phyloP scores from a whole-genome alignment of 2,113 vertebrate genomes.

The Murina feae region DNA sequence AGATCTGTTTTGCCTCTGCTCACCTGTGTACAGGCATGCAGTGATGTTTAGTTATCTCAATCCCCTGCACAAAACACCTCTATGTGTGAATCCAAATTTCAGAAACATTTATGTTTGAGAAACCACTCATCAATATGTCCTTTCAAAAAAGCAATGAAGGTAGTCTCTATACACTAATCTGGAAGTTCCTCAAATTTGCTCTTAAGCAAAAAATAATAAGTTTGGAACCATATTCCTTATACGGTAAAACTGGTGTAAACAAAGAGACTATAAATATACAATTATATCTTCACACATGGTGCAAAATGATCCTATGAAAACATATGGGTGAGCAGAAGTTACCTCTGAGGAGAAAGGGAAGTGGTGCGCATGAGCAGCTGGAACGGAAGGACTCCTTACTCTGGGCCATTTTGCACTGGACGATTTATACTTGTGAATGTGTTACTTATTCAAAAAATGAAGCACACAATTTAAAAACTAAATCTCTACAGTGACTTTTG shows the following conservation, averaged over 20 bases:
- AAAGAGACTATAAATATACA: neutral
- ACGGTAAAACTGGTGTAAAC: neutral
- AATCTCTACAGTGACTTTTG: neutral
- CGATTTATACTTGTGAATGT: neutral
- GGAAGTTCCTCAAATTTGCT: neutral
- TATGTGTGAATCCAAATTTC: neutral
- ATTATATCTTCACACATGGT: neutral
- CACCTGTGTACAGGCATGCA: neutral
- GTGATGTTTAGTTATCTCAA: neutral
- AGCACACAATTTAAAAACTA: neutral
- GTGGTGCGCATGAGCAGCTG: neutral
- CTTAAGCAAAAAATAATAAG: neutral
- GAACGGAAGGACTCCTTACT: neutral
- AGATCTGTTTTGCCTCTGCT: neutral
- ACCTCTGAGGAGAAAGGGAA: neutral
- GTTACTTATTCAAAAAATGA: neutral
- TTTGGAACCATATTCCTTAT: neutral
- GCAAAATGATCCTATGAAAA: neutral
- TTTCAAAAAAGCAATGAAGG: neutral
- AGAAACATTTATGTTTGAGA: neutral
- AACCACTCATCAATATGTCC: neutral
- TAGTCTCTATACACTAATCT: neutral
- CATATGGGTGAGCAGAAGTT: neutral
- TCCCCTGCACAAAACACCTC: neutral
- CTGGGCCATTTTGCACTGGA: neutral